Base-by-base conservation (phyloP, 2,888 invertebrate genomes). In the Drosophila gaucha region DNA sequence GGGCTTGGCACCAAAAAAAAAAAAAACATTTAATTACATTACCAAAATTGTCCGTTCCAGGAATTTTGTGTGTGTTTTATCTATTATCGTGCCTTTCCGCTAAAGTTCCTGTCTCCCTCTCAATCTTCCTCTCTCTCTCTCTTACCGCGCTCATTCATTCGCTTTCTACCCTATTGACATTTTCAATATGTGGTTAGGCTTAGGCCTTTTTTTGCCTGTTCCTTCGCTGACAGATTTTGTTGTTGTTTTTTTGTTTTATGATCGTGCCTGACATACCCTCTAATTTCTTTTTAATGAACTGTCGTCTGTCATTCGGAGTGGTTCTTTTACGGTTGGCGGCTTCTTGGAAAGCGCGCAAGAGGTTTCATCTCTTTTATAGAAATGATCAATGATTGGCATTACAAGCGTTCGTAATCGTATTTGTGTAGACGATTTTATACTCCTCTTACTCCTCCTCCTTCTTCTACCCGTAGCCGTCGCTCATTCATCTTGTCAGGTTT, bases 201-300 rank as follows among this genome's bases (percentile, higher is more conserved):
- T 38, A 20, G 35, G 26, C 46, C 31, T 65, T 49, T 33, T 47
- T 46, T 12, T 31, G 46, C 26, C 31, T 33, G 28, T 14, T 3
- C 22, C 24, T 33, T 33, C 31, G 52, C 46, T 57, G 55, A 38
- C 55, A 60, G 20, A 33, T 56, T 59, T 24, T 14, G 3, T 39
- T 24, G 8, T 6, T 20, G 12, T 38, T 6, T 12, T 6, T 38
- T 38, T n/a, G 8, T 60, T 67, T 67, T 64, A 58, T 43, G 66
- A 66, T 41, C 35, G 41, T 47, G 38, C 22, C 58, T 33, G 30
- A 28, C 57, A 41, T 52, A 16, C 46, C 72, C 55, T 62, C 74
- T 77, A 77, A 77, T 76, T 74, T 77, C 59, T 51, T 76, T 76
- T 76, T 76, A 76, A 76, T 76, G 75, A 77, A 76, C 74, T 73